Evolutionary conservation across 2,888 invertebrate genomes (phyloP), one percentile per base, ranked within the genome.

Genomic region (Eupithecia dodoneata): DNA sequence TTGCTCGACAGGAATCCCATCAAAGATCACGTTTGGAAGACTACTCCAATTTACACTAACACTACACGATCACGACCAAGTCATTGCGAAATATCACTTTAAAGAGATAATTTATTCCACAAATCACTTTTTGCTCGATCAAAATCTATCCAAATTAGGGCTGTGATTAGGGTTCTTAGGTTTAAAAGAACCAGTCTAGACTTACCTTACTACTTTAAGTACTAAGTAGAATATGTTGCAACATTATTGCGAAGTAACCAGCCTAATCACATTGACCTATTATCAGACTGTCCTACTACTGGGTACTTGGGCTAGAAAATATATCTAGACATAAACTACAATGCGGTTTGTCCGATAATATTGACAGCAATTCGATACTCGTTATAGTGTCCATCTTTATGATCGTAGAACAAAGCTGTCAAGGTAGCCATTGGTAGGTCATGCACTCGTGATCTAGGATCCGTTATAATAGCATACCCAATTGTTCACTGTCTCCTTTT

Each of bases 211-310:
- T 12, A 65, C 15, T 69, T 69, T 45, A 45, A 18, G 42, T n/a
- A 44, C 5, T 42, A 42, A 13, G 41, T n/a, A 45, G 18, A 44
- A 12, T 5, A 71, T 49, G 7, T 75, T 30, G 52, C 42, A 42
- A 72, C 59, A 45, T n/a, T 70, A 73, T 63, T 65, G n/a, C 41
- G 44, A 30, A 47, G 47, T 72, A 13, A 63, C 55, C 18, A 47
- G 71, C 73, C 65, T 75, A 73, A 72, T 73, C 42, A 74, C 69
- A 72, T 74, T 78, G 71, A 73, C 73, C 73, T 59, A 75, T 72
- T 74, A 79, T 72, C 67, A 63, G 47, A 7, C 44, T 75, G 70
- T 49, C 41, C 71, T 75, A 76, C 76, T 74, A 13, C 45, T 41
- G 67, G 44, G 3, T 41, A 10, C 7, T 30, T 30, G 30, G 30